Evolutionary conservation across 2,113 vertebrate genomes (phyloP).

Genomic region (Panurus biarmicus): DNA sequence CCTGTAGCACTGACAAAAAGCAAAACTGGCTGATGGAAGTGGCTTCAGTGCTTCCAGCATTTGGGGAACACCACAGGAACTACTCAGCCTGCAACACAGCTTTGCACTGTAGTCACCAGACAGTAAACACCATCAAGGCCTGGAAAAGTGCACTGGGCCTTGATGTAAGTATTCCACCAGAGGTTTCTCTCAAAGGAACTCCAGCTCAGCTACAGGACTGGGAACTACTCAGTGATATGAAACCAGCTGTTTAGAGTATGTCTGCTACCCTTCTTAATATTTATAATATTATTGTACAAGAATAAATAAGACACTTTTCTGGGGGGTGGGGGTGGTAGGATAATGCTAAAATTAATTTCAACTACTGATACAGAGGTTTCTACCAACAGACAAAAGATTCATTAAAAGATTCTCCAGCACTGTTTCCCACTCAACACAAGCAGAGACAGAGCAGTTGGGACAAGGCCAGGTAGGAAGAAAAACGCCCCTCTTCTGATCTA

Average conservation of each 20-base stretch:
- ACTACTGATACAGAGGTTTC: background rate
- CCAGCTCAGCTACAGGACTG: background rate
- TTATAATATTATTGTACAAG: background rate
- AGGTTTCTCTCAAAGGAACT: background rate
- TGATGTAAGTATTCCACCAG: background rate
- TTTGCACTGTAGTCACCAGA: background rate
- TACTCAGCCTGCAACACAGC: background rate
- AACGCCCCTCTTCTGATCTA: background rate
- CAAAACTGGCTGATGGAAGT: background rate
- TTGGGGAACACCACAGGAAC: background rate
- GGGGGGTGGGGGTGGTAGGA: background rate
- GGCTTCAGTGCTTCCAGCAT: background rate
- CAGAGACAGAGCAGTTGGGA: background rate
- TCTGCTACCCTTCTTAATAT: background rate
- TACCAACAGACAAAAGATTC: background rate
- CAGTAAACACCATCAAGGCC: background rate
- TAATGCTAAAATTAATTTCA: background rate
- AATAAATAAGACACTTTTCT: background rate
- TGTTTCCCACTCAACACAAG: background rate
- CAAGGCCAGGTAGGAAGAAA: background rate
- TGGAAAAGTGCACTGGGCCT: background rate
- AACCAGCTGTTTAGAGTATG: background rate
- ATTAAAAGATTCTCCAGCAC: background rate
- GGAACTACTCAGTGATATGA: background rate
- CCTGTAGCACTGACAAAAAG: background rate